Evolutionary conservation across 2,888 invertebrate genomes (phyloP).

Genomic region (Esperia sulphurella): DNA sequence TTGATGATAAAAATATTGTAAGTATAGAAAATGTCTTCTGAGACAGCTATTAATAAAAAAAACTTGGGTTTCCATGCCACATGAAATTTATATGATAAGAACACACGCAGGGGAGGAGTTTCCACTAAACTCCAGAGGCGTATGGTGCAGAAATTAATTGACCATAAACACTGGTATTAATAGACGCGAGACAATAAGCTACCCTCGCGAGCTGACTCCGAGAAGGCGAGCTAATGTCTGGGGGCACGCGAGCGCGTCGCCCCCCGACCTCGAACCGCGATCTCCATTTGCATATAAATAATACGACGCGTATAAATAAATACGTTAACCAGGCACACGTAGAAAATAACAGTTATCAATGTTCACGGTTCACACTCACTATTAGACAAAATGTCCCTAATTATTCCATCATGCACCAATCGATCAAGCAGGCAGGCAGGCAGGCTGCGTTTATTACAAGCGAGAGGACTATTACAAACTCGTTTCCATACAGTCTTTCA

Average conservation of each 20-base stretch:
- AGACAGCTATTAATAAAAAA: neutral
- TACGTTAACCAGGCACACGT: neutral
- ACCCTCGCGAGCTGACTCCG: conserved; percentile 50
- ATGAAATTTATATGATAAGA: neutral
- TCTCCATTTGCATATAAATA: conserved; percentile 53
- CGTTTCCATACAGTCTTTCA: no score
- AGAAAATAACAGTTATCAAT: neutral
- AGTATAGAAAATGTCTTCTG: neutral
- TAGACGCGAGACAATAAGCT: conserved; percentile 74
- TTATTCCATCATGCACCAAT: no score
- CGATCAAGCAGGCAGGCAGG: no score
- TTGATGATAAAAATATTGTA: no score
- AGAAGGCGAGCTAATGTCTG: conserved; percentile 62
- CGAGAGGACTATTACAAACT: no score
- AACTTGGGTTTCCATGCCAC: neutral
- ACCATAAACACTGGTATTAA: conserved; percentile 65
- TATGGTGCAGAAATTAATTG: conserved; percentile 61
- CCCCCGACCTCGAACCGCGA: conserved; percentile 51
- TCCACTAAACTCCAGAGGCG: conserved; percentile 23
- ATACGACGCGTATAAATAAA: conserved; percentile 23
- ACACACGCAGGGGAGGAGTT: conserved; percentile 13
- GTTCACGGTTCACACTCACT: neutral
- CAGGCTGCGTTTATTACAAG: no score
- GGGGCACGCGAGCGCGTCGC: conserved; percentile 62
- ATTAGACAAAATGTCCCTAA: neutral